These are phyloP conservation scores for Meloe dianella DNA, from an alignment of 2,888 invertebrate species.

Conservation along the genomic window DNA sequence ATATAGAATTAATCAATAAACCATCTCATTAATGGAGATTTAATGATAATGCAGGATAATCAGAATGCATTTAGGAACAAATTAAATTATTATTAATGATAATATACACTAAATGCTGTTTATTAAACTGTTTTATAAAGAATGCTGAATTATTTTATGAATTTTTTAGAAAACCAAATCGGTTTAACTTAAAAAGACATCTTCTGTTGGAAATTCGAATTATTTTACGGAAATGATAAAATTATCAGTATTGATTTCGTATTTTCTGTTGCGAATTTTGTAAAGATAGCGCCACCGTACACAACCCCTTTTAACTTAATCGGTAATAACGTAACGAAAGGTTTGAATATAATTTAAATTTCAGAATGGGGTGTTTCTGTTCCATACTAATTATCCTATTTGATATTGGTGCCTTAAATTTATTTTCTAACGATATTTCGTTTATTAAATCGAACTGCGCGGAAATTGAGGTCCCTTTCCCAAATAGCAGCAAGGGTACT, in stretches of 20 bases:
- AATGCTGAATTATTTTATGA: not conserved
- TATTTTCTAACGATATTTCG: no score
- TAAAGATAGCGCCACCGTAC: not conserved
- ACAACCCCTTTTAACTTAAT: not conserved
- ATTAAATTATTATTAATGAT: not conserved
- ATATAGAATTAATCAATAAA: slow-evolving; percentile 1
- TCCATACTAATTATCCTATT: not conserved
- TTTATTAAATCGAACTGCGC: no score
- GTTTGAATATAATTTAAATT: not conserved
- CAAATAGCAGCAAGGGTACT: no score
- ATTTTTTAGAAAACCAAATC: not conserved
- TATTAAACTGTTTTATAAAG: not conserved
- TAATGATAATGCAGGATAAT: not conserved
- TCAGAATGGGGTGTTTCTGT: no score
- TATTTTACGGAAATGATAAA: not conserved
- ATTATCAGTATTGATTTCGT: not conserved
- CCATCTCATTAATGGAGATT: not conserved
- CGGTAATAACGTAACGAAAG: not conserved
- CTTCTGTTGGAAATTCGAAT: not conserved
- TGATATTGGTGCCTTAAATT: no score
- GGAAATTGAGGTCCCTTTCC: no score
- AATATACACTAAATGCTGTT: not conserved
- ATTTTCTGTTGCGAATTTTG: not conserved
- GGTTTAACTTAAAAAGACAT: not conserved
- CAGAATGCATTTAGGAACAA: not conserved